Conservation (phyloP, 1,140 invertebrate species). For the fruit fly (Drosophila melanogaster) region DNA sequence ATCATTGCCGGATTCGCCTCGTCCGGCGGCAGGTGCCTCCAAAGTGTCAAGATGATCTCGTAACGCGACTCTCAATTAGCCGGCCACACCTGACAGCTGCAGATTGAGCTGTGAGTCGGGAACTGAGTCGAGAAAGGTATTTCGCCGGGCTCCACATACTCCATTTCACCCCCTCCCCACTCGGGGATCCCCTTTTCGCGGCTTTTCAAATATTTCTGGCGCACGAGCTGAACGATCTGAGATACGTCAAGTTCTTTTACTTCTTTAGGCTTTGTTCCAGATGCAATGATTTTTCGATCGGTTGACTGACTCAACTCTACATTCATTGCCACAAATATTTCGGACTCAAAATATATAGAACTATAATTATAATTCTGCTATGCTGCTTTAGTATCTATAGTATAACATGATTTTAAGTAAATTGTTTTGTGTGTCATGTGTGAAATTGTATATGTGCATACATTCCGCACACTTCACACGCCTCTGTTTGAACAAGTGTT, state of each 20-base stretch:
- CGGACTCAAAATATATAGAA: too few relatives aligned
- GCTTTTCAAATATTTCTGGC: conserved; percentile 24
- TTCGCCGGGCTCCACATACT: conserved; percentile 30
- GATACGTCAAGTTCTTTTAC: not conserved
- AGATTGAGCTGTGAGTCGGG: conserved; percentile 44
- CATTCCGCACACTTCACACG: conserved; percentile 3
- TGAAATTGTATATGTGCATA: conserved; percentile 11
- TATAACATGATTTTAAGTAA: not conserved
- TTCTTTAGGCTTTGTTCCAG: not conserved
- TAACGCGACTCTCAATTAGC: conserved; percentile 54
- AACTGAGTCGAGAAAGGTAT: conserved; percentile 28
- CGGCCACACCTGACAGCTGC: conserved; percentile 50
- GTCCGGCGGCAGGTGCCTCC: conserved; percentile 39
- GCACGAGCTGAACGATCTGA: conserved; percentile 23
- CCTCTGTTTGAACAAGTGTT: conserved; percentile 37
- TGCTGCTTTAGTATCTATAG: too few relatives aligned
- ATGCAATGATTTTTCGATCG: not conserved
- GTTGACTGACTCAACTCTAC: not conserved
- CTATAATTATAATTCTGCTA: too few relatives aligned
- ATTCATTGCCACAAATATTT: too few relatives aligned
- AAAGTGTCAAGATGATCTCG: conserved; percentile 53
- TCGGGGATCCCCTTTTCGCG: not conserved
- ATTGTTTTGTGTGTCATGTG: not conserved
- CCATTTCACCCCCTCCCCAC: conserved; percentile 3
- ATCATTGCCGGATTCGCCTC: conserved; percentile 34